phyloP scores from a whole-genome alignment of 2,888 invertebrate species.

The Mamestra brassicae region DNA sequence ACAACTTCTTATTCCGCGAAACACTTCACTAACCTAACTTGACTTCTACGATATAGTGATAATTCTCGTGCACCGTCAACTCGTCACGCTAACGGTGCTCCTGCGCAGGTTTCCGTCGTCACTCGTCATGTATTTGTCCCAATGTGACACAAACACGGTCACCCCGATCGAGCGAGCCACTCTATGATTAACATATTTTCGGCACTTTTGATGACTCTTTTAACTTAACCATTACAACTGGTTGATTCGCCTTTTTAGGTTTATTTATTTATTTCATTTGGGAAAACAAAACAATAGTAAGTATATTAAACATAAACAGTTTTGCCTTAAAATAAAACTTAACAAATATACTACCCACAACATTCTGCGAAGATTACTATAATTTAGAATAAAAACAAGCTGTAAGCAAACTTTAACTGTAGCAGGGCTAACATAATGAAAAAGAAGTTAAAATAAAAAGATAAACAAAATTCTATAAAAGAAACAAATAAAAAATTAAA shows the following conservation, averaged over 20 bases:
- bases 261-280: no score
- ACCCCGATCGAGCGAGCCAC: conserved; percentile 52
- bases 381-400: no score
- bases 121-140: conserved; percentile 51
- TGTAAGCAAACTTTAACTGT: no score
- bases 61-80: conserved; percentile 28
- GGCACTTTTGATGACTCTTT: conserved; percentile 20
- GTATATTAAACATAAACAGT: no score
- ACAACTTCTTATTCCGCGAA: neutral
- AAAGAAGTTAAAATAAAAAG: no score
- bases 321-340: no score
- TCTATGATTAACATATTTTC: conserved; percentile 24
- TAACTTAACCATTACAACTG: neutral
- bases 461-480: no score
- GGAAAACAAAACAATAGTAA: no score
- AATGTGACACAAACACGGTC: conserved; percentile 61
- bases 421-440: no score
- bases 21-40: neutral
- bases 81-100: conserved; percentile 49
- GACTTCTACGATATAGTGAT: neutral
- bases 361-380: no score
- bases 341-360: no score
- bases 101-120: conserved; percentile 49
- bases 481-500: no score
- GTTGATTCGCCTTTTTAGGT: neutral